Percentiles rank a stretch among this genome's conserved stretches.
Conservation (phyloP, 1,140 invertebrate species). For the Luehdorfia chinensis region DNA sequence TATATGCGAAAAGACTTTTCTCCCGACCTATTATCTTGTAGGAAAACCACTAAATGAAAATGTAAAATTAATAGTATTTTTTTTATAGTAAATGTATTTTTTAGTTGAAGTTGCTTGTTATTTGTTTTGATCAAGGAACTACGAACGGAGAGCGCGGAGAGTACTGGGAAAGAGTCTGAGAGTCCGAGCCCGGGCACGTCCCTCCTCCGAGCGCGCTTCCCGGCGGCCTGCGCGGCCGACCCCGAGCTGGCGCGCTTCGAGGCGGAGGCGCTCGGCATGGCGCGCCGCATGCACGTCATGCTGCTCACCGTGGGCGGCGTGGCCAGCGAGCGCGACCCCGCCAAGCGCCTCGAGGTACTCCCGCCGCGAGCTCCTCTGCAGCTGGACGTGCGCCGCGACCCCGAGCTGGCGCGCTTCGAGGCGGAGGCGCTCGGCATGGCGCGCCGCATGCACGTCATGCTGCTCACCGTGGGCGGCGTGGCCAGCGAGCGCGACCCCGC, state of each 20-base stretch:
- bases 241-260: constrained; percentile 78
- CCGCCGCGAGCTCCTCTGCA: too few species aligned
- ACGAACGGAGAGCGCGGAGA: constrained; percentile 20
- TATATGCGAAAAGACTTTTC: too few species aligned
- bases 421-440: constrained; percentile 80
- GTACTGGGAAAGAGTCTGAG: constrained; percentile 19
- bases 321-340: constrained; percentile 81
- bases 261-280: constrained; percentile 80
- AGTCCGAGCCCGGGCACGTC: background rate
- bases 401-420: constrained; percentile 78
- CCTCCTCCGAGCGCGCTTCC: constrained; percentile 34
- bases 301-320: constrained; percentile 82
- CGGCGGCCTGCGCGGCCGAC: constrained; percentile 52
- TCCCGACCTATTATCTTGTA: too few species aligned
- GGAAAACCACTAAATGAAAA: too few species aligned
- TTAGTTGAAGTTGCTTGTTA: too few species aligned
- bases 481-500: constrained; percentile 82
- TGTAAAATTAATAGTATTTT: too few species aligned
- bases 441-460: constrained; percentile 82
- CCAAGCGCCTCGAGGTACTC: constrained; percentile 81
- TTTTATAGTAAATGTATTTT: too few species aligned
- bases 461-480: constrained; percentile 81
- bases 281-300: constrained; percentile 82
- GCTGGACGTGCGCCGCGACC: constrained; percentile 45
- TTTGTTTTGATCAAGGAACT: too few species aligned